These are phyloP conservation scores for Microtus ochrogaster DNA, from an alignment of 2,113 vertebrate species.

Conservation along the genomic window DNA sequence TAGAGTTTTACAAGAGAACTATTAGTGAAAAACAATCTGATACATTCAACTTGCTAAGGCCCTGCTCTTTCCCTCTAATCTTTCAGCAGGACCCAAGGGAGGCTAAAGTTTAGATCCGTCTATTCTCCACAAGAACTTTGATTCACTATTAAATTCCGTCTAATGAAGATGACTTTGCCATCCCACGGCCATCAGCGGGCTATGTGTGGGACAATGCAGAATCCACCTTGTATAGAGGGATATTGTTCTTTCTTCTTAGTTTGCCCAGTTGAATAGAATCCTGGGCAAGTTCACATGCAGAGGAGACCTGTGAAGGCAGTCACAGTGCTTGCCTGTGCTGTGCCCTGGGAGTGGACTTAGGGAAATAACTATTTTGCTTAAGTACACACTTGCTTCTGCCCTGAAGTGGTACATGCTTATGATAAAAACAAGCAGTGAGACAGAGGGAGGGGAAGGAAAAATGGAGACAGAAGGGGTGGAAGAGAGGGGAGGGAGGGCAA, in stretches of 20 bases:
- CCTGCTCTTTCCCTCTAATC: conserved; percentile 96
- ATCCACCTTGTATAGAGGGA: conserved; percentile 90
- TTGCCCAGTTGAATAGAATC: conserved; percentile 81
- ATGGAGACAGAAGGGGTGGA: no score
- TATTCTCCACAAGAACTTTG: conserved; percentile 99
- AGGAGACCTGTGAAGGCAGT: conserved; percentile 84
- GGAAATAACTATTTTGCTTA: conserved; percentile 77
- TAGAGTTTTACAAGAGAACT: conserved; percentile 87
- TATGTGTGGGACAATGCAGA: conserved; percentile 88
- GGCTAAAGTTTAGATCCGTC: conserved; percentile 96
- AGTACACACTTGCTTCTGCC: conserved; percentile 71
- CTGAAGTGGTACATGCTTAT: conserved; percentile 70
- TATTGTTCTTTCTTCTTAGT: conserved; percentile 90
- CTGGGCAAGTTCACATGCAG: conserved; percentile 84
- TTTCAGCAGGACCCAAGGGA: conserved; percentile 99
- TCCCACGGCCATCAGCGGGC: conserved; percentile 92
- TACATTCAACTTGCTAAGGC: conserved; percentile 96
- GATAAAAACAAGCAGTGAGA: conserved; percentile 77
- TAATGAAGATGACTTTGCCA: conserved; percentile 94
- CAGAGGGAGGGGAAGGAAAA: not conserved
- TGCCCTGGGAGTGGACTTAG: conserved; percentile 72
- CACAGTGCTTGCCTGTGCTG: conserved; percentile 83
- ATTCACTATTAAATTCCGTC: conserved; percentile 99
- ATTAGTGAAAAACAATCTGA: conserved; percentile 97
- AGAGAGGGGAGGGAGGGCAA: not conserved